Percentiles rank a stretch among this genome's conserved stretches.
Evolutionary conservation across 2,797 vertebrate genomes (phyloP).

Genomic region (Ctenopoma multispine): DNA sequence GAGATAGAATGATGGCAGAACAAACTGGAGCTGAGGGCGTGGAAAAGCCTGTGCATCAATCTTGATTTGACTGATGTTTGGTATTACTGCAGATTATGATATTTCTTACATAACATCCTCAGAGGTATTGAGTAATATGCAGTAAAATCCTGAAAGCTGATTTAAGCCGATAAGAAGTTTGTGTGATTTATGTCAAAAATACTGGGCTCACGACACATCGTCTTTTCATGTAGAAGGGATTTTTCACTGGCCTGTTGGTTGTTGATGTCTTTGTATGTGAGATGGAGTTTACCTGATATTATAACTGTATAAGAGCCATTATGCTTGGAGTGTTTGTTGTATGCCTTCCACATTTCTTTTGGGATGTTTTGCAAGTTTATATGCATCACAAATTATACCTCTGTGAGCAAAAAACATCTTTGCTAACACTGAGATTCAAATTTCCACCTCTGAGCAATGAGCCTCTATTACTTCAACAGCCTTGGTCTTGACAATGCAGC

Average conservation of each 20-base stretch:
- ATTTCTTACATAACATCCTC: slow-evolving; percentile 65
- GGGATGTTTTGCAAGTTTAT: slow-evolving; percentile 26
- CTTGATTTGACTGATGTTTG: slow-evolving; percentile 42
- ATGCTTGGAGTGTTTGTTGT: slow-evolving; percentile 30
- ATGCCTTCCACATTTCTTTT: slow-evolving; percentile 31
- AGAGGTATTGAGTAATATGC: slow-evolving; percentile 65
- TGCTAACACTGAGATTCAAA: slow-evolving; percentile 49
- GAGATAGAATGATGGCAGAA: slow-evolving; percentile 27
- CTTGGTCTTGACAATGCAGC: slow-evolving; percentile 43
- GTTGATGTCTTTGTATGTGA: slow-evolving; percentile 30
- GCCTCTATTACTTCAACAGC: slow-evolving; percentile 39
- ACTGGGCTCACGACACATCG: slow-evolving; percentile 10
- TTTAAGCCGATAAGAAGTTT: slow-evolving; percentile 63
- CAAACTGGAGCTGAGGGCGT: slow-evolving; percentile 22
- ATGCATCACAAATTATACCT: slow-evolving; percentile 18
- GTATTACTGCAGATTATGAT: slow-evolving; percentile 69
- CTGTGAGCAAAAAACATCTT: slow-evolving; percentile 16
- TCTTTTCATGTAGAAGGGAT: slow-evolving; percentile 43
- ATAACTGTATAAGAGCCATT: slow-evolving; percentile 43
- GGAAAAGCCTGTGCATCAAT: slow-evolving; percentile 35
- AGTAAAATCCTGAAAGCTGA: slow-evolving; percentile 58
- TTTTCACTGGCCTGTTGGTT: slow-evolving; percentile 22
- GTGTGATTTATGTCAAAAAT: slow-evolving; percentile 49
- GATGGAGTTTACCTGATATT: slow-evolving; percentile 51
- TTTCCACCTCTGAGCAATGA: slow-evolving; percentile 41